A percentile compares a stretch with the other conserved stretches of the same genome.
These are phyloP conservation scores for Meloidogyne hapla DNA, from an alignment of 1,140 invertebrate species.

Conservation along the genomic window DNA sequence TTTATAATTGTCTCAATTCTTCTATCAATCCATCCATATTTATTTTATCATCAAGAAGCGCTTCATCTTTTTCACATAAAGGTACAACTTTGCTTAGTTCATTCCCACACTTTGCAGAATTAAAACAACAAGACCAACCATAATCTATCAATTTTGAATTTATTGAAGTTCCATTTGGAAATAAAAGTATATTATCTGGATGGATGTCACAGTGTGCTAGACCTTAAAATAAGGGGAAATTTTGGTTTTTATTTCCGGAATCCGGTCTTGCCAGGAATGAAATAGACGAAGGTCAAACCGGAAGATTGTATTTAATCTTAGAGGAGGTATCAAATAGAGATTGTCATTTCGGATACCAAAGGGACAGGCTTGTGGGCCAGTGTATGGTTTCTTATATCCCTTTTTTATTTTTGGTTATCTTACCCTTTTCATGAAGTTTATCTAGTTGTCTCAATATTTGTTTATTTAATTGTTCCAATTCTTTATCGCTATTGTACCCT, in stretches of 20 bases:
- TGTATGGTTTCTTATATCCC: no score
- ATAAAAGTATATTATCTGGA: neutral
- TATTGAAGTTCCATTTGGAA: neutral
- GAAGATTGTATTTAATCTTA: no score
- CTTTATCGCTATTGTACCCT: neutral
- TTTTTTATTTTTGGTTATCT: neutral
- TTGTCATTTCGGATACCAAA: no score
- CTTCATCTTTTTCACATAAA: neutral
- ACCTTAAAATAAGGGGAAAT: neutral
- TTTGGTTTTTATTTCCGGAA: no score
- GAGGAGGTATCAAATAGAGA: no score
- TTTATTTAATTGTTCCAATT: conserved; percentile 1
- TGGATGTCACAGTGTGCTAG: neutral
- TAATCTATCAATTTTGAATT: neutral
- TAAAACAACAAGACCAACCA: conserved; percentile 1
- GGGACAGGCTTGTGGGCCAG: no score
- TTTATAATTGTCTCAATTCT: neutral
- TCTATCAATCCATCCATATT: neutral
- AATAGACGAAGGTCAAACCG: no score
- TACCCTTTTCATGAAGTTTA: neutral
- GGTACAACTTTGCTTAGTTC: neutral
- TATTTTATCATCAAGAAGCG: conserved; percentile 1
- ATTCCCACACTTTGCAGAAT: neutral
- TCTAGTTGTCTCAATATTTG: neutral
- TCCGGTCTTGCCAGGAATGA: no score